phyloP scores from a whole-genome alignment of 35 echinoderm and acorn worm genomes.

The Ophiothrix spiculata region DNA sequence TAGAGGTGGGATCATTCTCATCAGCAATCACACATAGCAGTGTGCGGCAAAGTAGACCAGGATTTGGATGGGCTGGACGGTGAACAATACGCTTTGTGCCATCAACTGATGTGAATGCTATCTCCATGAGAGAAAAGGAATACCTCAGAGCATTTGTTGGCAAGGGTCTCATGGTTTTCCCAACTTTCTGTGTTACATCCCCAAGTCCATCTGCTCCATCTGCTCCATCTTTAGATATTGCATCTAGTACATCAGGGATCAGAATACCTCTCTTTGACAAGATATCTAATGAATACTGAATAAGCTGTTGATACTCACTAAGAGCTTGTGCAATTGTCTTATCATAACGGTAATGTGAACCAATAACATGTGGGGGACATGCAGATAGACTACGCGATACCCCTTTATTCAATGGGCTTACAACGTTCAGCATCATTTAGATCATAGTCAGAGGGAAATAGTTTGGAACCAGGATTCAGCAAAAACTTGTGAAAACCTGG shows the following conservation, averaged over 20 bases:
- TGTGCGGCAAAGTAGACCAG: neutral
- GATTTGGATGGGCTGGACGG: neutral
- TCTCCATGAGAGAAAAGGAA: neutral
- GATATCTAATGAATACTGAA: neutral
- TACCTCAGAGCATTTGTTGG: conserved; percentile 2
- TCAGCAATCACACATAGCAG: neutral
- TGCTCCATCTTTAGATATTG: neutral
- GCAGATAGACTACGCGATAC: neutral
- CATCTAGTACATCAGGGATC: neutral
- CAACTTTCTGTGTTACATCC: neutral
- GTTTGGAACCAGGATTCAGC: neutral
- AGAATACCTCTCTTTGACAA: neutral
- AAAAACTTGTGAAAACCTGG: neutral
- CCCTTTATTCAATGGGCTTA: neutral
- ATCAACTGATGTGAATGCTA: neutral
- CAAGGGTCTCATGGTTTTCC: neutral
- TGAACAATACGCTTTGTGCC: neutral
- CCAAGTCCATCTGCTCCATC: conserved; percentile 6
- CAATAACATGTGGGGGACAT: neutral
- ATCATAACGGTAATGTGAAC: neutral
- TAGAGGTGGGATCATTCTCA: neutral
- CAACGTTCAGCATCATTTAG: neutral
- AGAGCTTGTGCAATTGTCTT: neutral
- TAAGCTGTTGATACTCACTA: neutral
- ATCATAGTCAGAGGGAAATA: neutral